phyloP scores from a whole-genome alignment of 2,888 invertebrate genomes.

The Nowickia ferox region DNA sequence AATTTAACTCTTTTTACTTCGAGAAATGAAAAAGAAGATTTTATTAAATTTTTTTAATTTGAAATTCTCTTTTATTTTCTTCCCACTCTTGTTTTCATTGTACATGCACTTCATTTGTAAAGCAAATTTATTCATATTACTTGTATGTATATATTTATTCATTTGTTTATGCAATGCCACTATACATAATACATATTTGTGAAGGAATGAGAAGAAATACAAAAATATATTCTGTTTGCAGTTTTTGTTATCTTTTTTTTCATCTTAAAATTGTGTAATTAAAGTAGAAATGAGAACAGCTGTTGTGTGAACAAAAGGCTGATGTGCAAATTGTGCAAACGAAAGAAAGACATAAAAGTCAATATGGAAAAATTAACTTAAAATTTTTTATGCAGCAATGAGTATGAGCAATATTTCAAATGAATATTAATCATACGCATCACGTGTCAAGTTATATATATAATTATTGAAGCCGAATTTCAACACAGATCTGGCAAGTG shows the following conservation, averaged over 20 bases:
- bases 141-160: conserved; percentile 31
- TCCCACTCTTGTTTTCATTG: neutral
- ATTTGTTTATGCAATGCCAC: conserved; percentile 21
- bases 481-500: neutral
- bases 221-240: neutral
- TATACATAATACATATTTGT: neutral
- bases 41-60: neutral
- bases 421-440: conserved; percentile 47
- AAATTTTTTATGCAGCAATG: neutral
- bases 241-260: neutral
- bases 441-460: neutral
- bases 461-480: neutral
- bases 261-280: conserved; percentile 21
- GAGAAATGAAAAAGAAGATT: neutral
- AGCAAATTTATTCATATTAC: conserved; percentile 36
- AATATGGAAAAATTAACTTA: conserved; percentile 13
- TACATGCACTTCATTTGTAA: conserved; percentile 32
- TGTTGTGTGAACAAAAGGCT: neutral
- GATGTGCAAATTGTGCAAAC: conserved; percentile 1
- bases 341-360: neutral
- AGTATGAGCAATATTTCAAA: conserved; percentile 27
- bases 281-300: conserved; percentile 16
- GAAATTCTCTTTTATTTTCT: neutral
- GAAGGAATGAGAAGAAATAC: neutral
- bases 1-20: no score